phyloP scores from a whole-genome alignment of 2,888 invertebrate genomes.

The Hemistola chrysoprasaria region DNA sequence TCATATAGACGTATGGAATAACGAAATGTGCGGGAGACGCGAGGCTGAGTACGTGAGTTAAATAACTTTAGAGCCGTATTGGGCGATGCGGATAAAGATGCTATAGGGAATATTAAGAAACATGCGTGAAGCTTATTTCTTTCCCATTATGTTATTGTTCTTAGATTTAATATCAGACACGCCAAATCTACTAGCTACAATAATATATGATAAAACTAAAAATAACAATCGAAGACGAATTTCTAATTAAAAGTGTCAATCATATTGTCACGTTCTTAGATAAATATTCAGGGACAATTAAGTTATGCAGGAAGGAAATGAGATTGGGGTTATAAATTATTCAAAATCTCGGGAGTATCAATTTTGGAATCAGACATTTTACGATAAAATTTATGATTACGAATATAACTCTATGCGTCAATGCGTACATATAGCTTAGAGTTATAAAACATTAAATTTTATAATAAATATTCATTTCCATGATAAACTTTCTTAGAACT shows the following conservation, averaged over 20 bases:
- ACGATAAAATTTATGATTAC: too few relatives aligned
- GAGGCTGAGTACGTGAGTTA: conserved; percentile 44
- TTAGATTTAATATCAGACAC: conserved; percentile 4
- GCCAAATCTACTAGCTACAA: too few relatives aligned
- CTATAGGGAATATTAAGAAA: conserved; percentile 30
- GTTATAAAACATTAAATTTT: too few relatives aligned
- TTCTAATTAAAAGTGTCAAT: conserved; percentile 34
- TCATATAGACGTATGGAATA: conserved; percentile 32
- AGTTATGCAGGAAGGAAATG: conserved; percentile 49
- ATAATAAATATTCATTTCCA: too few relatives aligned
- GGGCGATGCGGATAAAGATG: conserved; percentile 41
- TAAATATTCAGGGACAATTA: conserved; percentile 51
- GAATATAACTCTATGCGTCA: too few relatives aligned
- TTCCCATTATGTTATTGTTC: conserved; percentile 7
- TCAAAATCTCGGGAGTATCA: conserved; percentile 27
- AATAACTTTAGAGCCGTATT: conserved; percentile 43
- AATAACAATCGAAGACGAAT: too few relatives aligned
- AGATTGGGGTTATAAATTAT: conserved; percentile 43
- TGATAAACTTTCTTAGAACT: too few relatives aligned
- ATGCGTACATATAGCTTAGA: too few relatives aligned
- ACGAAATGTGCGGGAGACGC: conserved; percentile 34
- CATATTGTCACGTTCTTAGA: conserved; percentile 45
- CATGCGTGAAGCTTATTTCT: conserved; percentile 20
- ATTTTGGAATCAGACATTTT: conserved; percentile 17
- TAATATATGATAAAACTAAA: too few relatives aligned